Conservation (phyloP, 2,888 invertebrate species). For the Andrena trimmerana region DNA sequence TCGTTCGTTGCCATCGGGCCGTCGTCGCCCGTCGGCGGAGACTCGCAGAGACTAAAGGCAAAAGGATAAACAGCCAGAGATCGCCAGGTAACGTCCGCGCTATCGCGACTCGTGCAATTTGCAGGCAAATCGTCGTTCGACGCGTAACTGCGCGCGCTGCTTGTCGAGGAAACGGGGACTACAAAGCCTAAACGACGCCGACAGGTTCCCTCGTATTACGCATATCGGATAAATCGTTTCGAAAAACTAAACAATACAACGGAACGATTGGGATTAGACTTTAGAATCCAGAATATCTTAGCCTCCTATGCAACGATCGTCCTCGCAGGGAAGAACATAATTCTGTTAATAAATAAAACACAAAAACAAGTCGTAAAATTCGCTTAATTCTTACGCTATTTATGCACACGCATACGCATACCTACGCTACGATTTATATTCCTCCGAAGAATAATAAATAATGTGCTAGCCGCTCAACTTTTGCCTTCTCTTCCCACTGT, state of each 20-base stretch:
- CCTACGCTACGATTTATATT: not conserved
- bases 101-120: not conserved
- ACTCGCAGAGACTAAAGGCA: not conserved
- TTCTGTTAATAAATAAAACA: constrained; percentile 13
- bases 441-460: constrained; percentile 10
- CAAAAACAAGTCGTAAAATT: constrained; percentile 1
- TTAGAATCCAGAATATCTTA: not conserved
- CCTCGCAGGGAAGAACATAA: not conserved
- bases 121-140: not conserved
- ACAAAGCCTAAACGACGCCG: not conserved
- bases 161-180: not conserved
- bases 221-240: not conserved
- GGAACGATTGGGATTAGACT: not conserved
- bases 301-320: constrained; percentile 7
- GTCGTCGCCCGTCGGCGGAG: not conserved
- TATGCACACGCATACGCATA: not conserved
- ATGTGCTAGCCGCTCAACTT: not conserved
- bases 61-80: not conserved
- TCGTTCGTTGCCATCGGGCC: not conserved
- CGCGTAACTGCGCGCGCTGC: not conserved
- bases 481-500: not conserved
- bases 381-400: constrained; percentile 6
- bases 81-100: not conserved
- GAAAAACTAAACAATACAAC: not conserved
- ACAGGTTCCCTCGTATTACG: not conserved